These are phyloP conservation scores for Urocitellus parryii DNA, from an alignment of 2,113 vertebrate genomes.

Conservation along the genomic window DNA sequence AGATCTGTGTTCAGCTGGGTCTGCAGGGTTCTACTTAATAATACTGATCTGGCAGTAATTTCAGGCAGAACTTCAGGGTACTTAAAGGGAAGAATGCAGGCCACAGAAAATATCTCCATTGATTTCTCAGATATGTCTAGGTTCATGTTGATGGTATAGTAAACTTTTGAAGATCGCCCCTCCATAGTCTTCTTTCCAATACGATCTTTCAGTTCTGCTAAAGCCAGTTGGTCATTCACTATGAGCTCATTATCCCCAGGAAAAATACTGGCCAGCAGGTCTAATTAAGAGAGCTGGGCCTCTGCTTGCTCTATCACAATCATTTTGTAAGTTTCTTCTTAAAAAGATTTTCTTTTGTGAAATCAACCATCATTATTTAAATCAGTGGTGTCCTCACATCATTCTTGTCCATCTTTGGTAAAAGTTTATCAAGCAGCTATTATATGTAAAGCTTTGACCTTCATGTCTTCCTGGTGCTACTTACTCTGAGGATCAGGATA, in stretches of 20 bases:
- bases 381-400: neutral
- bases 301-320: conserved; percentile 89
- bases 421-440: neutral
- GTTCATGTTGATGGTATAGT: conserved; percentile 91
- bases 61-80: conserved; percentile 94
- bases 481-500: neutral
- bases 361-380: conserved; percentile 3
- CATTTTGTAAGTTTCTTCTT: conserved; percentile 84
- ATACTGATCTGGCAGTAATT: conserved; percentile 92
- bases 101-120: conserved; percentile 87
- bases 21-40: conserved; percentile 91
- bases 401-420: neutral
- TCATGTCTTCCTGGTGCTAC: neutral
- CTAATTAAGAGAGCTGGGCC: conserved; percentile 94
- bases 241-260: conserved; percentile 91
- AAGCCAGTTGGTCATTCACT: conserved; percentile 92
- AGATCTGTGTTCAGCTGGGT: conserved; percentile 91
- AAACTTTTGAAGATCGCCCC: conserved; percentile 90
- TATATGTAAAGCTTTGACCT: neutral
- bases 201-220: conserved; percentile 92
- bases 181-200: conserved; percentile 86
- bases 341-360: neutral
- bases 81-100: conserved; percentile 91
- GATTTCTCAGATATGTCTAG: conserved; percentile 80
- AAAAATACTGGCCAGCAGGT: conserved; percentile 96